Conservation (phyloP, 2,888 invertebrate species). For the Eledone cirrhosa region DNA sequence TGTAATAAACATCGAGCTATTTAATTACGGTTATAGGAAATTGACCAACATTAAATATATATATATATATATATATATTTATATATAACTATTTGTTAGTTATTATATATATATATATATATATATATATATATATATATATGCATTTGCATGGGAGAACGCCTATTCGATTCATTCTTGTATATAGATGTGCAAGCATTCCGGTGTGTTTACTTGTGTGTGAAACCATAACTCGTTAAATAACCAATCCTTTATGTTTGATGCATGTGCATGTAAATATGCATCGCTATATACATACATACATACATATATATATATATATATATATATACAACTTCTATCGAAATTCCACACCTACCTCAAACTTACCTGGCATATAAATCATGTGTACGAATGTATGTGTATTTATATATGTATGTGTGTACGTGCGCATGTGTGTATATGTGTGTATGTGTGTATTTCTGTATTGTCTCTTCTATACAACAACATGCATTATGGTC, state of each 20-base stretch:
- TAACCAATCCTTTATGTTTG: background rate
- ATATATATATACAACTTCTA: background rate
- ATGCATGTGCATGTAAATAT: background rate
- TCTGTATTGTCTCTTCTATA: background rate
- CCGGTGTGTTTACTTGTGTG: too few relatives aligned
- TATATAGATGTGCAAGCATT: too few relatives aligned
- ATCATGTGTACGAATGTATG: background rate
- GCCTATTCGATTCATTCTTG: too few relatives aligned
- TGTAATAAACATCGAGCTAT: background rate
- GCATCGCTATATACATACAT: background rate
- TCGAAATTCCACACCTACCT: background rate
- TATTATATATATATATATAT: background rate
- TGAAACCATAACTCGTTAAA: too few relatives aligned
- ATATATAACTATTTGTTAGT: background rate
- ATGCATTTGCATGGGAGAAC: background rate
- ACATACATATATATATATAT: background rate
- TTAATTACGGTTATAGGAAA: background rate
- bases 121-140: conserved; percentile 6
- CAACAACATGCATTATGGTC: too few relatives aligned
- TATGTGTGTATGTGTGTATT: background rate
- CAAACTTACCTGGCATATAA: background rate
- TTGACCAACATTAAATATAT: background rate
- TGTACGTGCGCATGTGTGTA: background rate
- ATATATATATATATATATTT: background rate
- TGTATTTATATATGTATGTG: background rate